These are phyloP conservation scores for Agonopterix heracliana DNA, from an alignment of 2,888 invertebrate species.

Conservation along the genomic window DNA sequence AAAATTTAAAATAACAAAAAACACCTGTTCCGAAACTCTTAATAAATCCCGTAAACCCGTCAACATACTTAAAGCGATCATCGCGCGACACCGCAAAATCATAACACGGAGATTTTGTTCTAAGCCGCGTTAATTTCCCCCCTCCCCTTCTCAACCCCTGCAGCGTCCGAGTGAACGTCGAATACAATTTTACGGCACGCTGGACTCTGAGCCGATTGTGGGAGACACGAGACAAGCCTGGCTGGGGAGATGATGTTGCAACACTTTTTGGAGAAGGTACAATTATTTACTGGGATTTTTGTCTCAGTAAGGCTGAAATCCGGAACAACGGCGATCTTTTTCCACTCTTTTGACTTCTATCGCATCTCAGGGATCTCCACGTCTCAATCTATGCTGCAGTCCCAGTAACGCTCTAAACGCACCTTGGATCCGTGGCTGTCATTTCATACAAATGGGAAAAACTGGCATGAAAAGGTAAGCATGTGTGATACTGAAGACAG, in stretches of 20 bases:
- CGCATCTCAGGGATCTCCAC: too few relatives aligned
- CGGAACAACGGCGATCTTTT: too few relatives aligned
- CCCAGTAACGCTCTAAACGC: too few relatives aligned
- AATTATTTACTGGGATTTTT: too few relatives aligned
- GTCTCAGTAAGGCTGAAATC: too few relatives aligned
- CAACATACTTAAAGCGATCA: constrained; percentile 58
- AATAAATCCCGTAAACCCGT: constrained; percentile 26
- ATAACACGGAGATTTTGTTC: constrained; percentile 38
- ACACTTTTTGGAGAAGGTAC: too few relatives aligned
- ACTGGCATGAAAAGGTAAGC: too few relatives aligned
- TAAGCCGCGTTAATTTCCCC: constrained; percentile 57
- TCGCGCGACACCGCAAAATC: constrained; percentile 45
- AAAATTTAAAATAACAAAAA: constrained; percentile 5
- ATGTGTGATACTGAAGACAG: too few relatives aligned
- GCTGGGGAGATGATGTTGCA: constrained; percentile 13
- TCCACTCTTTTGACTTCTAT: too few relatives aligned
- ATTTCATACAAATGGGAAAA: too few relatives aligned
- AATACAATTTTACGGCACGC: constrained; percentile 72
- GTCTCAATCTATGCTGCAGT: too few relatives aligned
- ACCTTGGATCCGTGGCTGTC: too few relatives aligned
- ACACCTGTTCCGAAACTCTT: constrained; percentile 31
- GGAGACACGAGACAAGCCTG: constrained; percentile 66
- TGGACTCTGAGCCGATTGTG: constrained; percentile 73
- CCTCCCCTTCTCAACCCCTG: constrained; percentile 18
- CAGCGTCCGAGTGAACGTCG: constrained; percentile 57